Evolutionary conservation across 2,888 invertebrate species (phyloP).

Genomic region (Blastobasis adustella): DNA sequence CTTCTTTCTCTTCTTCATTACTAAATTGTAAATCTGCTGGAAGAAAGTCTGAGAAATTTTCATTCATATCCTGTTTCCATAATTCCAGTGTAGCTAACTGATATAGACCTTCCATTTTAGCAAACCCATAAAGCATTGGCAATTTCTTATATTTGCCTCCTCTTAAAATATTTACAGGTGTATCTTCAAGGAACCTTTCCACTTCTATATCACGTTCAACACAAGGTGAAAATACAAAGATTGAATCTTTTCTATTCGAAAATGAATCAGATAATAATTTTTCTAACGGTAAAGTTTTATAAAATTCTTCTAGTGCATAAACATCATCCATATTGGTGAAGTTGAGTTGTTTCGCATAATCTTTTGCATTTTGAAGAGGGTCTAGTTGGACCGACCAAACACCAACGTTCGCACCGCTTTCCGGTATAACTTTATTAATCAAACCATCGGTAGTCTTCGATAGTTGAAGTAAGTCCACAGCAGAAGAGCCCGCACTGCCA

Average conservation of each 20-base stretch:
- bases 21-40: too few species aligned
- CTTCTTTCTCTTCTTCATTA: conserved; percentile 30
- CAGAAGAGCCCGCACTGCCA: conserved; percentile 11
- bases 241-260: conserved; percentile 13
- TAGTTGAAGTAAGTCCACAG: conserved; percentile 13
- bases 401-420: conserved; percentile 10
- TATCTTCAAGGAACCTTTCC: conserved; percentile 28
- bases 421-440: conserved; percentile 15
- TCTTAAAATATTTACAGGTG: conserved; percentile 32
- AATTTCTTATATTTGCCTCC: conserved; percentile 25
- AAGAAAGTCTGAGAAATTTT: too few species aligned
- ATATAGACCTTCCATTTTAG: conserved; percentile 39
- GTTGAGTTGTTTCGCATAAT: conserved; percentile 3
- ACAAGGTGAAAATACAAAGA: conserved; percentile 12
- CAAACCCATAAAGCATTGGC: conserved; percentile 37
- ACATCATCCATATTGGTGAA: conserved; percentile 11
- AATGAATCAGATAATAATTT: background rate
- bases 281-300: background rate
- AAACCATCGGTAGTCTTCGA: conserved; percentile 13
- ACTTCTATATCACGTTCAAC: conserved; percentile 19
- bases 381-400: conserved; percentile 6
- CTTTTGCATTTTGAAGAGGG: conserved; percentile 6
- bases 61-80: too few species aligned
- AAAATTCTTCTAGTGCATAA: conserved; percentile 15
- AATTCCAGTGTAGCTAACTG: conserved; percentile 19